Base-by-base conservation (phyloP, 2,888 invertebrate species). In the Acleris emargana region DNA sequence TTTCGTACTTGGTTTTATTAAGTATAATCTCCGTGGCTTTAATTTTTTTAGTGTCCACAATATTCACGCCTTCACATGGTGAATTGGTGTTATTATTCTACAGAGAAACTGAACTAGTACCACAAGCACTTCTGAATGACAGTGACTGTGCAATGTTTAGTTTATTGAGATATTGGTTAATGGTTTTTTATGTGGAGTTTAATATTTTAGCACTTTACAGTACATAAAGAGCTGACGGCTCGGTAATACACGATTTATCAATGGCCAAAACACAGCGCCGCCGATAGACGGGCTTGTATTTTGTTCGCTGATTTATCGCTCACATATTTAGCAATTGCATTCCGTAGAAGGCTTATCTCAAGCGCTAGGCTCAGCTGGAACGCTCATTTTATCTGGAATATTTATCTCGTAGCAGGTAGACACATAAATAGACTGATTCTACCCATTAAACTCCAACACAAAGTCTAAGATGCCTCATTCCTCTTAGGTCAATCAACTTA, bases 311-410 rank as follows among this genome's bases (percentile, higher is more conserved):
- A 84, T 84, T 82, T 82, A 82, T 84, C 74, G 72, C 68, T 69
- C 73, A 82, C 78, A 80, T 83, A 81, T 79, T 82, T 80, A 80
- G 73, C 75, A 73, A 71, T 75, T 75, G 76, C 79, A 80, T 80
- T 79, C 81, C 77, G 71, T 73, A 68, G 47, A 67, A 63, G 64
- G 77, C 76, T 82, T 84, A 84, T 85, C 84, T 77, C 72, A 70
- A 42, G 70, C 67, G 72, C 73, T 69, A 51, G 69, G 73, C 73
- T 71, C 76, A 74, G 73, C 70, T 72, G 76, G 76, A 73, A 72
- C 73, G 70, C 38, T 43, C 67, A 74, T 75, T 74, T 74, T 84
- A 86, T 86, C 84, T 77, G 69, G 73, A 70, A 80, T 80, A 79
- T 82, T 74, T 82, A 86, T 85, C 84, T 78, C 43, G 11, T 32